phyloP scores from a whole-genome alignment of 92 coral and sea anemone genomes.

The Virgularia gustaviana region DNA sequence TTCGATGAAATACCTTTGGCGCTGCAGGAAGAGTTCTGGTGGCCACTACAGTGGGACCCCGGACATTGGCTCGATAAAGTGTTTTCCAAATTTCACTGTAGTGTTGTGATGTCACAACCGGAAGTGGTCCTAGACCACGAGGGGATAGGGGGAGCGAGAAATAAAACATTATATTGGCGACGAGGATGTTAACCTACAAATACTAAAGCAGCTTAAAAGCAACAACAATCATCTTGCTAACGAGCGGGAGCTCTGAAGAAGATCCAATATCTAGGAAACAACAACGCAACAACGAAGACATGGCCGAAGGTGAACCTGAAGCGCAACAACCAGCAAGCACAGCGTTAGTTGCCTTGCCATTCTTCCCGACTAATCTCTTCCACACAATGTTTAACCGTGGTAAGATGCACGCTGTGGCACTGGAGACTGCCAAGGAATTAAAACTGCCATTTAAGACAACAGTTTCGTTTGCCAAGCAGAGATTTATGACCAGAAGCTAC shows the following conservation, averaged over 20 bases:
- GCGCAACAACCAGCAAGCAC: no score
- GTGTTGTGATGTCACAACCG: background rate
- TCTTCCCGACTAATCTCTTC: conserved; percentile 16
- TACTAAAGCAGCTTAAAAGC: no score
- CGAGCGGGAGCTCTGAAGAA: no score
- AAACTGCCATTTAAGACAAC: conserved; percentile 16
- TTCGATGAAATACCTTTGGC: background rate
- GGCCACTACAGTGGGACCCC: conserved; percentile 22
- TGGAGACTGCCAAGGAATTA: conserved; percentile 23
- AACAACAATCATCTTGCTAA: no score
- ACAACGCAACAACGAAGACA: no score
- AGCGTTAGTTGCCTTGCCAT: no score
- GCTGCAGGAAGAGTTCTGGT: conserved; percentile 8
- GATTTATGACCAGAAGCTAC: conserved; percentile 24
- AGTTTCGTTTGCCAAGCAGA: conserved; percentile 7
- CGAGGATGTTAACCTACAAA: no score
- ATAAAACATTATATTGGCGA: no score
- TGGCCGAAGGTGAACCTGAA: no score
- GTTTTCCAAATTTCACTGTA: background rate
- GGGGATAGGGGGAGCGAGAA: no score
- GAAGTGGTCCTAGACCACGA: no score
- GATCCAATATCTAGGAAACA: no score
- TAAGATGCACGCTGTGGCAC: conserved; percentile 17
- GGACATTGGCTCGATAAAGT: conserved; percentile 37
- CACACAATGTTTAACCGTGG: background rate